A percentile compares a stretch with the other conserved stretches of the same genome.
These are phyloP conservation scores for Protula sp. DNA, from an alignment of 2,888 invertebrate species.

Conservation along the genomic window DNA sequence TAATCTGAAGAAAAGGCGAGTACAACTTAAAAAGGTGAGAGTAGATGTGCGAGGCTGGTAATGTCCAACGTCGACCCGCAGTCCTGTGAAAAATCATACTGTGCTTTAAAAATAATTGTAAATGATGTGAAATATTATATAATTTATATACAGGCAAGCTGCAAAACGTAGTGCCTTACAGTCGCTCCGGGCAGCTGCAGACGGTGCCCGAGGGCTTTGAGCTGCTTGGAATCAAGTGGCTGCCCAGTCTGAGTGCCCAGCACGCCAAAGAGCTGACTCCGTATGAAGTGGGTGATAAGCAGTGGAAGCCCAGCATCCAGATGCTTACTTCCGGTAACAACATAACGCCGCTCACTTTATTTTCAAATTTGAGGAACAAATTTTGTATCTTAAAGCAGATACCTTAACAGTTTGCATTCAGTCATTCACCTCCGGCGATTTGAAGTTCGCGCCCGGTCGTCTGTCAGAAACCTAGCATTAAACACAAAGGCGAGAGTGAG, in stretches of 20 bases:
- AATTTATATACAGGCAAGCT: conserved; percentile 32
- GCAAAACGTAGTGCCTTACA: conserved; percentile 34
- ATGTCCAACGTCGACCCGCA: no score
- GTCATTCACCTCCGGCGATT: background rate
- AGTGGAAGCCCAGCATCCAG: conserved; percentile 42
- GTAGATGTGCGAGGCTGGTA: no score
- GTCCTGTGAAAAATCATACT: no score
- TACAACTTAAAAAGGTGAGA: no score
- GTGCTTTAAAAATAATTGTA: no score
- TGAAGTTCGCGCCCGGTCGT: background rate
- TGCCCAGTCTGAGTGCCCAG: conserved; percentile 32
- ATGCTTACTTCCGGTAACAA: conserved; percentile 35
- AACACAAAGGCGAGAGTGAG: no score
- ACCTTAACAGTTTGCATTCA: background rate
- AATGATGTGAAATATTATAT: no score
- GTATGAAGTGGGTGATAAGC: conserved; percentile 40
- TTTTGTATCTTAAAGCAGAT: background rate
- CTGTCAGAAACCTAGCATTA: background rate
- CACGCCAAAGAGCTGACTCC: conserved; percentile 48
- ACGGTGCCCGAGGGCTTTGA: conserved; percentile 33
- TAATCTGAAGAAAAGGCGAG: no score
- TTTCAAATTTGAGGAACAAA: background rate
- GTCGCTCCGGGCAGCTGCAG: conserved; percentile 10
- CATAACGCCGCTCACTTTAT: background rate
- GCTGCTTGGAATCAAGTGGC: conserved; percentile 46